Conservation (phyloP, 2,113 vertebrate genomes). For the Madoqua kirkii region DNA sequence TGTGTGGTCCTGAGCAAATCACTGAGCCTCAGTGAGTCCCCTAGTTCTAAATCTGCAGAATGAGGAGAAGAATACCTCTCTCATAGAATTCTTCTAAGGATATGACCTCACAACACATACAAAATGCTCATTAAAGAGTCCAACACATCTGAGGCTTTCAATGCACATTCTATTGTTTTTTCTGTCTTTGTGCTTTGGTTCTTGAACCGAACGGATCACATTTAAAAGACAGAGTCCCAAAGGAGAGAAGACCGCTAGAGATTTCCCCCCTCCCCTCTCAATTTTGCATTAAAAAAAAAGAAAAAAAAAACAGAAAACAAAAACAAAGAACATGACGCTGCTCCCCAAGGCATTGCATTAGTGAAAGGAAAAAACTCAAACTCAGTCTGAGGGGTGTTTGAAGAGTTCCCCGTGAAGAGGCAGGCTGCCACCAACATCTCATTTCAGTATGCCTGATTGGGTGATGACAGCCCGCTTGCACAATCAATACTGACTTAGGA, state of each 20-base stretch:
- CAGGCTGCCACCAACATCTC: background rate
- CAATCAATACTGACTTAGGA: background rate
- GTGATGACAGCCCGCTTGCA: rapidly evolving
- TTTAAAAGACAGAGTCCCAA: background rate
- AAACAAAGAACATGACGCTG: background rate
- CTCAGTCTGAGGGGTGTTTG: background rate
- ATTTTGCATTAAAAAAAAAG: background rate
- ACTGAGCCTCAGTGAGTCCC: background rate
- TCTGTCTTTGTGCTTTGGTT: background rate
- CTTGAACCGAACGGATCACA: background rate
- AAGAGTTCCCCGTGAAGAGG: background rate
- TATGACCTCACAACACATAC: background rate
- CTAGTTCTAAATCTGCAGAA: background rate
- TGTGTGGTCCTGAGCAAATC: background rate
- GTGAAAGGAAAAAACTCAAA: background rate
- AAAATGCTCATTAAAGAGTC: background rate
- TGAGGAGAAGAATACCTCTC: background rate
- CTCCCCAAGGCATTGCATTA: background rate
- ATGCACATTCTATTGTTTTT: background rate
- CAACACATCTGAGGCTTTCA: background rate
- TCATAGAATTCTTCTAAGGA: background rate
- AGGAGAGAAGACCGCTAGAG: background rate
- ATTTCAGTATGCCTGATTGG: background rate
- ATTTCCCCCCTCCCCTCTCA: background rate
- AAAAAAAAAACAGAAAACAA: background rate